Evolutionary conservation across 2,113 vertebrate species (phyloP), one percentile per base, ranked within the genome.

Genomic region (Myodes glareolus): DNA sequence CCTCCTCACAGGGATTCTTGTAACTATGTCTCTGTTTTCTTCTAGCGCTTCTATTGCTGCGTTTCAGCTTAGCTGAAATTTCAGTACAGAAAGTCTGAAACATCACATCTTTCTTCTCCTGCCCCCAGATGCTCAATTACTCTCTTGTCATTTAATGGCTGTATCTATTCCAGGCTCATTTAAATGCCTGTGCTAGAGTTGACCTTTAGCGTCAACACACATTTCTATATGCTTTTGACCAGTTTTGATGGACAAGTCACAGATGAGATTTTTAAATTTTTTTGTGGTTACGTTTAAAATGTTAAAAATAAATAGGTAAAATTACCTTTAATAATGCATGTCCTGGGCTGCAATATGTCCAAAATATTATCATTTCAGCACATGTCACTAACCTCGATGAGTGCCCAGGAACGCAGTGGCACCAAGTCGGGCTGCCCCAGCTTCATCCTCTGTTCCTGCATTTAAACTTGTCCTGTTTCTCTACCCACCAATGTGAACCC

Each of bases 151-250:
- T 93, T 89, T 92, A 88, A 92, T 93, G 90, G 81, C 81, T 78
- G 1, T 63, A 63, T 92, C 31, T 95, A 87, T 84, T 55, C 67
- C 31, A 19, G 19, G 88, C 13, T 87, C 33, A 85, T 58, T 97
- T 88, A 90, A 97, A 96, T 73, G 27, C 17, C 72, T 86, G 39
- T 87, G 68, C 63, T 86, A 96, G 96, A 61, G 91, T 58, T 91
- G 88, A 63, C 82, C 92, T 94, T 96, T 93, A n/a, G 63, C 47
- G 63, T 63, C 42, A 90, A 45, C n/a, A 31, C 70, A 47, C 45
- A 50, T 96, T 95, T 82, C 67, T 33, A 50, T 86, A 58, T 55
- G 78, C 11, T 76, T 42, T 90, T 73, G 29, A 81, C 50, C 13
- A 72, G 50, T 94, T 92, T 52, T 88, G 7, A 58, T 21, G 58